These are phyloP conservation scores for Ivindomyrus marchei DNA, from an alignment of 2,113 vertebrate species.

Conservation along the genomic window DNA sequence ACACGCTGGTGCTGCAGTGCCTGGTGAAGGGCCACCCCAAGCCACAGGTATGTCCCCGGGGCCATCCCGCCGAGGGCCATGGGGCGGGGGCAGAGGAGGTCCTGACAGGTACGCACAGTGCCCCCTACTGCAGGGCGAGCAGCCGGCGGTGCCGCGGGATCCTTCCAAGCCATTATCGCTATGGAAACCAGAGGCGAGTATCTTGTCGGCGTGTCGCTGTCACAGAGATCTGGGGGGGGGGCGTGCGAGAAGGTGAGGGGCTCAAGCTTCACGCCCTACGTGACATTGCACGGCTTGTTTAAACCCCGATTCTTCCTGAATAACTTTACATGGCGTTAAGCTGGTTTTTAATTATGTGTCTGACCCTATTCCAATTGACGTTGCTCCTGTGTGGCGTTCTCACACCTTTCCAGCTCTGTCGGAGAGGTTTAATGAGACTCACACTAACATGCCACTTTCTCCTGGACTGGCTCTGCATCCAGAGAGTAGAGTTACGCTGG, in stretches of 20 bases:
- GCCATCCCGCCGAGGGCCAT: neutral
- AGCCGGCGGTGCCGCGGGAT: neutral
- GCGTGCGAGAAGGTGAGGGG: neutral
- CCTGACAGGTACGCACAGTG: neutral
- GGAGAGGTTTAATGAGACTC: neutral
- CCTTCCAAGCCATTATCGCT: neutral
- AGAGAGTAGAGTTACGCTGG: neutral
- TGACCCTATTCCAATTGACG: neutral
- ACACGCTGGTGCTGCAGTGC: slow-evolving; percentile 85
- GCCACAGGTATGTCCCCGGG: slow-evolving; percentile 71
- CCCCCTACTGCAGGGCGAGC: neutral
- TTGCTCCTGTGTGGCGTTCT: neutral
- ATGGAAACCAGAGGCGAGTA: neutral
- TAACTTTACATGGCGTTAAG: neutral
- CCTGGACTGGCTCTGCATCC: neutral
- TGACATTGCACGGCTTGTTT: neutral
- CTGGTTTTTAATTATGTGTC: neutral
- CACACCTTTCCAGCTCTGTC: neutral
- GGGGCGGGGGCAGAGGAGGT: neutral
- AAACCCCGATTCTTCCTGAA: neutral
- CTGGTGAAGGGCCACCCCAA: slow-evolving; percentile 91
- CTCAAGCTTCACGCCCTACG: neutral
- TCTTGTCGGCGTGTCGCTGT: neutral
- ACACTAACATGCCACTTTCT: neutral
- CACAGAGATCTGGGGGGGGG: neutral